Conservation (phyloP, 2,888 invertebrate species). For the Noctua comes region DNA sequence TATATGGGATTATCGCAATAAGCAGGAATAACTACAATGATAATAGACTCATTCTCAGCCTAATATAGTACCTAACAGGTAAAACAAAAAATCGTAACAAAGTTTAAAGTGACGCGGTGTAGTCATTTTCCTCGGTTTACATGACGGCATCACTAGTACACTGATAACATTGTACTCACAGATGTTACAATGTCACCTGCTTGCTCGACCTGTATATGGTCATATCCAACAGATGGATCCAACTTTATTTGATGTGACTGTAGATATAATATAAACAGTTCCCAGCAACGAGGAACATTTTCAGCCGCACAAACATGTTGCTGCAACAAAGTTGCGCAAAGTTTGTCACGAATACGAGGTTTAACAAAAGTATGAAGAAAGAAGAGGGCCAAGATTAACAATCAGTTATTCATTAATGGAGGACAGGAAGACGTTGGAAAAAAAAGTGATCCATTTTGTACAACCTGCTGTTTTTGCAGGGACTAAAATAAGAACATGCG, state of each 20-base stretch:
- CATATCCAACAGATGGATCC: not conserved
- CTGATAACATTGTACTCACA: not conserved
- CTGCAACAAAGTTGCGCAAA: not conserved
- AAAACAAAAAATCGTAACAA: not conserved
- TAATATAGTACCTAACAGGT: too few relatives aligned
- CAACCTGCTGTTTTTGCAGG: slow-evolving; percentile 21
- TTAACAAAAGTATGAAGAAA: not conserved
- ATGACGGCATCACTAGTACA: not conserved
- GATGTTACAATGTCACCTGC: not conserved
- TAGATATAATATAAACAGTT: not conserved
- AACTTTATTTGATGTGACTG: not conserved
- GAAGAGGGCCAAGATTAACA: not conserved
- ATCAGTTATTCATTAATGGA: not conserved
- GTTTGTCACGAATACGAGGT: not conserved
- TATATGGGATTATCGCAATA: not conserved
- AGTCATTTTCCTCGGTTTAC: slow-evolving; percentile 27
- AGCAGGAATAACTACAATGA: not conserved
- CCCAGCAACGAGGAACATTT: not conserved
- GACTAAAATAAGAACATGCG: slow-evolving; percentile 10
- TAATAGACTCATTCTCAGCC: too few relatives aligned
- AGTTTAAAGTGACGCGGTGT: not conserved
- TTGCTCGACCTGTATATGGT: not conserved
- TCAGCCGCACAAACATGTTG: not conserved
- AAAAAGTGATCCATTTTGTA: slow-evolving; percentile 13
- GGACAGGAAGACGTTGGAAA: not conserved